Conservation (phyloP, 2,888 invertebrate species). For the Homarus gammarus region DNA sequence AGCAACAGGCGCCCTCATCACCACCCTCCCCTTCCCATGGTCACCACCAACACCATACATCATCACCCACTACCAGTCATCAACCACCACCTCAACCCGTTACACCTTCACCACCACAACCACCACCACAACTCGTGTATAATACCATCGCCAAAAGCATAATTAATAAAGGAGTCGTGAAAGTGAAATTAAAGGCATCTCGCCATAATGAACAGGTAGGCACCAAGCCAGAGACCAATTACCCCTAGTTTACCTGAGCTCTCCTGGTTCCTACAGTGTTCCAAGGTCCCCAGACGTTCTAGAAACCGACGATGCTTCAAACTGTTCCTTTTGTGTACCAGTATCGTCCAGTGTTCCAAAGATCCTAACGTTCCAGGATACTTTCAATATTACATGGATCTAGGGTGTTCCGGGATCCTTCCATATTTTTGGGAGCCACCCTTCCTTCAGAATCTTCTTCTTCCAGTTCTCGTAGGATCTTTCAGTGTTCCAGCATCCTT, state of each 20-base stretch:
- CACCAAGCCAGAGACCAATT: neutral
- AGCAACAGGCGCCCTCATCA: neutral
- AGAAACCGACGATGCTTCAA: too few relatives aligned
- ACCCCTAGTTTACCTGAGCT: neutral
- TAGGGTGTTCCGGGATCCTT: too few relatives aligned
- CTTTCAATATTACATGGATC: too few relatives aligned
- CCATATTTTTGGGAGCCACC: too few relatives aligned
- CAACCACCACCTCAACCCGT: too few relatives aligned
- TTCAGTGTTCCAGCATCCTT: too few relatives aligned
- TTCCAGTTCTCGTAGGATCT: too few relatives aligned
- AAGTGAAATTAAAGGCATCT: conserved; percentile 5
- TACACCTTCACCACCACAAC: neutral
- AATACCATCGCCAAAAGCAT: neutral
- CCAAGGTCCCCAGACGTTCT: neutral
- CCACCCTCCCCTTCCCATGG: neutral
- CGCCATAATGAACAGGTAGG: neutral
- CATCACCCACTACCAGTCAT: neutral
- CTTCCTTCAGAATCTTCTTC: too few relatives aligned
- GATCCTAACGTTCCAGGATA: too few relatives aligned
- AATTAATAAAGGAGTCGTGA: neutral
- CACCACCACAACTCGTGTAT: too few relatives aligned
- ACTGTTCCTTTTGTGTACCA: too few relatives aligned
- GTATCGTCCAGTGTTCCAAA: too few relatives aligned
- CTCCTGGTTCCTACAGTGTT: neutral
- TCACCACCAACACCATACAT: neutral